phyloP scores from a whole-genome alignment of 2,888 invertebrate species.

The Lochmaea crataegi region DNA sequence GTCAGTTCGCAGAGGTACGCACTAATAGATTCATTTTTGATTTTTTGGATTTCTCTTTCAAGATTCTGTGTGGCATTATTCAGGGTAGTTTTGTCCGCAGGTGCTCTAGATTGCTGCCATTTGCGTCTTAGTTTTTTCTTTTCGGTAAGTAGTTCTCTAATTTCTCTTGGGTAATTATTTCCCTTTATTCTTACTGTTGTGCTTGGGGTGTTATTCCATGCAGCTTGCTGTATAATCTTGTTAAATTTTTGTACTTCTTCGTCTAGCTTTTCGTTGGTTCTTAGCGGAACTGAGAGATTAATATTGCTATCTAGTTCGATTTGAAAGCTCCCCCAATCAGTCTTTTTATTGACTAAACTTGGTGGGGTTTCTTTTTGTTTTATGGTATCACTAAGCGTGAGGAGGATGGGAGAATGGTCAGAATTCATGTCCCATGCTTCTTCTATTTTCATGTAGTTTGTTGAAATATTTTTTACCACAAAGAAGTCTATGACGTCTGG shows the following conservation, averaged over 20 bases:
- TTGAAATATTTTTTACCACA: no score
- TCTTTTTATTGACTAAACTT: background rate
- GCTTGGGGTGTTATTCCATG: background rate
- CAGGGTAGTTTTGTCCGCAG: conserved; percentile 21
- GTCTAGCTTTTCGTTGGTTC: conserved; percentile 14
- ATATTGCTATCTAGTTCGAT: conserved; percentile 5
- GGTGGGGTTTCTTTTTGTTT: no score
- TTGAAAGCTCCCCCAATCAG: conserved; percentile 22
- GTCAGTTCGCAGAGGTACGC: no score
- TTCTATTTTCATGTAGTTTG: no score
- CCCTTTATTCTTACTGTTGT: conserved; percentile 11
- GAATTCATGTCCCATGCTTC: no score
- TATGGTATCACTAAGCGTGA: no score
- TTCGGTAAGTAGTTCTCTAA: background rate
- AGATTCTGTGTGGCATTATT: no score
- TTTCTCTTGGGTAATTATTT: conserved; percentile 10
- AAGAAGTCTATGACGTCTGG: no score
- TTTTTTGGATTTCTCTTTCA: conserved; percentile 22
- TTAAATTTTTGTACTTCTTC: conserved; percentile 7
- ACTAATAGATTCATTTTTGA: conserved; percentile 9
- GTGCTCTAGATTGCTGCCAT: conserved; percentile 14
- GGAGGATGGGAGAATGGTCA: no score
- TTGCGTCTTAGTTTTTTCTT: conserved; percentile 18
- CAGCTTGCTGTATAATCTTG: conserved; percentile 8
- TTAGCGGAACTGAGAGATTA: conserved; percentile 17